These are phyloP conservation scores for Ibycter americanus DNA, from an alignment of 2,797 vertebrate species.

Conservation along the genomic window DNA sequence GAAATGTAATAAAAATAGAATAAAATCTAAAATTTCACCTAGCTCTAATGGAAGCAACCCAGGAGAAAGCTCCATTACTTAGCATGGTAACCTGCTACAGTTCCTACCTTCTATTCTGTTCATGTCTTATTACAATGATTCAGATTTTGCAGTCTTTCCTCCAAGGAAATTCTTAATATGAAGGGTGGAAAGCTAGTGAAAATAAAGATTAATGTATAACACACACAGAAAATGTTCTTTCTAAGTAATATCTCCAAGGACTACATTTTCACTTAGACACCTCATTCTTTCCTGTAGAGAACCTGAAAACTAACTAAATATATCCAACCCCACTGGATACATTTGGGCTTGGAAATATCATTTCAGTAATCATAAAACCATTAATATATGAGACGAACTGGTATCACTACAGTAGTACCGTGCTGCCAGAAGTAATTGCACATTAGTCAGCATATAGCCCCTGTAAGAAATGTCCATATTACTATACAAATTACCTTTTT, in stretches of 20 bases:
- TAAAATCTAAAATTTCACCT: not conserved
- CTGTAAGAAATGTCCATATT: not conserved
- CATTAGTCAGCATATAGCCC: not conserved
- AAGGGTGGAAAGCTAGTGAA: not conserved
- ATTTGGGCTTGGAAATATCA: conserved; percentile 32
- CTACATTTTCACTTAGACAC: not conserved
- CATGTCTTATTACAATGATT: not conserved
- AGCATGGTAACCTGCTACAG: not conserved
- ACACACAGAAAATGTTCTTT: not conserved
- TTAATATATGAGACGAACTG: not conserved
- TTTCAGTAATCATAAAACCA: conserved; percentile 19
- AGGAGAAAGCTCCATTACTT: not conserved
- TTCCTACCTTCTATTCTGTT: not conserved
- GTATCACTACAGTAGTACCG: not conserved
- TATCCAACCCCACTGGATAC: conserved; percentile 51
- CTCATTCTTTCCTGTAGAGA: not conserved
- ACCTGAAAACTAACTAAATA: conserved; percentile 63
- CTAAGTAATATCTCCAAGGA: not conserved
- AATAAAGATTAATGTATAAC: not conserved
- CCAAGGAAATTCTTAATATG: not conserved
- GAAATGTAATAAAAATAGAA: not conserved
- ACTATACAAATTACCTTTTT: not conserved
- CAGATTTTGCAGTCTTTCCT: not conserved
- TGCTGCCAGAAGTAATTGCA: not conserved
- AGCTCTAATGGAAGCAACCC: not conserved